These are phyloP conservation scores for Bradypus variegatus DNA, from an alignment of 2,797 vertebrate genomes.

Conservation along the genomic window DNA sequence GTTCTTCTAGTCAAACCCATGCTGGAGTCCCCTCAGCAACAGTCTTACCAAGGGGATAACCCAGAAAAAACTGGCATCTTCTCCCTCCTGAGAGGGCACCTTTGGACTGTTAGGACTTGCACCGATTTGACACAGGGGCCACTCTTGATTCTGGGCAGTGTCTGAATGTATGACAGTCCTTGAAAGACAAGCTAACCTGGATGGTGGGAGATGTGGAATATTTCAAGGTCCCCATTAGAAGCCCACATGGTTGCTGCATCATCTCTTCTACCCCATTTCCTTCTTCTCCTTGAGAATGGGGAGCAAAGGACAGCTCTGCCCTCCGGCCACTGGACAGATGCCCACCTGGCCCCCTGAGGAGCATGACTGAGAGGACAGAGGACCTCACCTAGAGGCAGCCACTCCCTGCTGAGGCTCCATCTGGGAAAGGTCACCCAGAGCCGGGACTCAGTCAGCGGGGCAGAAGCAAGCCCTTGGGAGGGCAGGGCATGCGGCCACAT, in stretches of 20 bases:
- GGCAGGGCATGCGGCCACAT: fast-evolving
- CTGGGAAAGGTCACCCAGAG: slow-evolving; percentile 35
- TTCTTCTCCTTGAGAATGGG: not conserved
- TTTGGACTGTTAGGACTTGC: not conserved
- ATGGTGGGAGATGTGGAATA: not conserved
- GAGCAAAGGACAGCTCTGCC: not conserved
- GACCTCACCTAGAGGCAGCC: not conserved
- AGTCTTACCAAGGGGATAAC: not conserved
- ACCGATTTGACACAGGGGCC: not conserved
- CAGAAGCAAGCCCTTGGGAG: not conserved
- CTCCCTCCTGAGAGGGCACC: not conserved
- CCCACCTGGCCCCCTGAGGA: not conserved
- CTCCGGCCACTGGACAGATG: not conserved
- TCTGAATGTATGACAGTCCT: not conserved
- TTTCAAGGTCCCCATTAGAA: not conserved
- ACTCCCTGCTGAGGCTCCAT: not conserved
- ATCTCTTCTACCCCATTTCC: not conserved
- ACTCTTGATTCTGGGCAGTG: not conserved
- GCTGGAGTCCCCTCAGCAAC: not conserved
- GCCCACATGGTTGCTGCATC: not conserved
- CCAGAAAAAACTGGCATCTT: not conserved
- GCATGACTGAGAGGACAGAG: not conserved
- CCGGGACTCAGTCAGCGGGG: not conserved
- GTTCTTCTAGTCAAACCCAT: not conserved
- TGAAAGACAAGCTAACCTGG: not conserved